Base-by-base conservation (phyloP, 2,797 vertebrate species). In the Lepilemur ruficaudatus region DNA sequence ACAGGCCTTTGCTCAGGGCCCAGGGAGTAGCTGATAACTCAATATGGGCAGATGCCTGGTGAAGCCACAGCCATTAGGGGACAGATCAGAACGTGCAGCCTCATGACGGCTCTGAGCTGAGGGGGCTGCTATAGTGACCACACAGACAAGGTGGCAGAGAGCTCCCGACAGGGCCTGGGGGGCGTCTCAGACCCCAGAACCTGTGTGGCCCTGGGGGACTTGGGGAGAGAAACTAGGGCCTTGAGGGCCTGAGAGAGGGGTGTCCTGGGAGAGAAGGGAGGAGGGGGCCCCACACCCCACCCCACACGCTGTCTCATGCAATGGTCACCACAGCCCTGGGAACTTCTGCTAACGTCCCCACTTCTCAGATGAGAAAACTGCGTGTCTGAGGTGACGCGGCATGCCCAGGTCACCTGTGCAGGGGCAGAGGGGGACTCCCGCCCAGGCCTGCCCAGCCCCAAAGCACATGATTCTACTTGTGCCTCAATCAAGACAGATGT, bases 301-400 rank as follows among this genome's bases (percentile, higher is more conserved):
- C 43, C 25, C 75, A 5, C 38, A 11, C 59, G 38, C 35, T 4
- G 32, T 30, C 46, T 38, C 28, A 5, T 4, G 32, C 35, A 20
- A 67, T 8, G 22, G 69, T 94, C 86, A 20, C 38, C 17, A 48
- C 2, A 41, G 81, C 52, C 73, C 70, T 32, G 30, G 38, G 57
- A 63, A 5, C 35, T 6, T 67, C 63, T 41, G 32, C 20, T 28
- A 22, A 73, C 3, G 22, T 52, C 18, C 32, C 50, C 50, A 48
- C 50, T 69, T 92, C 41, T 55, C 76, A 55, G 76, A 28, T 25
- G 43, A 46, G 35, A 93, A 75, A n/a, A 43, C 41, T 15, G 30
- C 59, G 18, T 18, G 17, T 87, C 76, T 0, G 0, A 0, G 7
- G 30, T 38, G 48, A 65, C 5, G 1, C 0, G 11, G 4, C 14